Base-by-base conservation (phyloP, 2,888 invertebrate genomes). In the Eupithecia pulchellata region DNA sequence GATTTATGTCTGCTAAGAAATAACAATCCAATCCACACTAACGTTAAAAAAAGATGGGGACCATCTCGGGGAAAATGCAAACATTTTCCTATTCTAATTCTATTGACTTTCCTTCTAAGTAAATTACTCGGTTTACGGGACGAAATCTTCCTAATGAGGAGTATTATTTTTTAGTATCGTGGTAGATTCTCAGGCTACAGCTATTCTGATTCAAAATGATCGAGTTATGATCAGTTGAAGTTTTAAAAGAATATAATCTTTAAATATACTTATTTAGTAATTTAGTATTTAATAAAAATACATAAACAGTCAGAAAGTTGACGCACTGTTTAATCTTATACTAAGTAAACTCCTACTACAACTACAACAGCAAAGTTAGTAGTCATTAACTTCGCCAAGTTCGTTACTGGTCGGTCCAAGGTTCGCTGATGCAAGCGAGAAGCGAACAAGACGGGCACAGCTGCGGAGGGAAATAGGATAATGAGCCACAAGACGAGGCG, bases 351-450 rank as follows among this genome's bases (percentile, higher is more conserved):
- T 29, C 57, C 42, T 6, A 27, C 29, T 29, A 29, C n/a, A 57
- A 17, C 8, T 52, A 52, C 79, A 81, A 81, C 83, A 70, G 71
- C 80, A 75, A 83, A 88, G 82, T 89, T 87, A 78, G 82, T 62
- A 86, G 85, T 86, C 86, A 88, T 89, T 89, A 89, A 88, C 87
- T 89, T 86, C 79, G 79, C 79, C 87, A 88, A 89, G 84, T 88
- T 85, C 79, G 86, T 89, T 88, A 84, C 84, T 81, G 75, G 73
- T 77, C 62, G 71, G 74, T 77, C 66, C 68, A 69, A 72, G 77
- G 79, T 73, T 79, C 77, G 47, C 62, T 42, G 77, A 81, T 81
- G 81, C 82, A 83, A 78, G 73, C 73, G 65, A 27, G 55, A 14
- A 14, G 27, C 52, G 52, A 72, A 71, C 72, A 71, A 64, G 75